Evolutionary conservation across 2,888 invertebrate species (phyloP), one percentile per base, ranked within the genome.

Genomic region (Oxycera nigricornis): DNA sequence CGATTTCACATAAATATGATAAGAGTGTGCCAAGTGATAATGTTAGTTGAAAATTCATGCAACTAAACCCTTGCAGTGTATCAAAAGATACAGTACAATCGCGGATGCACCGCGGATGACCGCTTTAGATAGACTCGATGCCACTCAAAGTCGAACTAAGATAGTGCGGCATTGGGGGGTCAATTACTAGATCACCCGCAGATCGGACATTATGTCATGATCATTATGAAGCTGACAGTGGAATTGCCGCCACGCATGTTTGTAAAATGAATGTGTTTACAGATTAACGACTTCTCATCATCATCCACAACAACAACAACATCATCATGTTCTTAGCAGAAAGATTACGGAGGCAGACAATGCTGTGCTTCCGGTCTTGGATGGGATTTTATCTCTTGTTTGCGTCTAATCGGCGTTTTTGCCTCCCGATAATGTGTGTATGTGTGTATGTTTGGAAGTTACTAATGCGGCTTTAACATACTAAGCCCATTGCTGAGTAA

Each of bases 341-440:
- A 22, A 39, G 39, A 65, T 30, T 65, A 31, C 65, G 65, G 65
- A 74, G 62, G 55, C 74, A 74, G 73, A 74, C 76, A 76, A 76
- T 76, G 74, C 74, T 41, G 70, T 73, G 73, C 74, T 76, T 76
- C 76, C 76, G 76, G 76, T 76, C 73, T 76, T n/a, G 20, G 59
- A 41, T 28, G 46, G 41, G 41, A 30, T 62, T 70, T 70, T 35
- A 35, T 55, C 31, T 31, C 22, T 31, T 20, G 55, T 35, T 65
- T 26, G 9, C 17, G n/a, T 59, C 59, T 61, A 61, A 61, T 61
- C 61, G 28, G 28, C n/a, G 1, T 20, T 17, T 61, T 31, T 61
- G 30, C 26, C 61, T 26, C 6, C 9, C 28, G 7, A 59, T 14
- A 9, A 61, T 61, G 61, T 9, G 31, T 17, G 28, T 31, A 20